phyloP scores from a whole-genome alignment of 1,140 invertebrate genomes.

The Drosophila tropicalis region DNA sequence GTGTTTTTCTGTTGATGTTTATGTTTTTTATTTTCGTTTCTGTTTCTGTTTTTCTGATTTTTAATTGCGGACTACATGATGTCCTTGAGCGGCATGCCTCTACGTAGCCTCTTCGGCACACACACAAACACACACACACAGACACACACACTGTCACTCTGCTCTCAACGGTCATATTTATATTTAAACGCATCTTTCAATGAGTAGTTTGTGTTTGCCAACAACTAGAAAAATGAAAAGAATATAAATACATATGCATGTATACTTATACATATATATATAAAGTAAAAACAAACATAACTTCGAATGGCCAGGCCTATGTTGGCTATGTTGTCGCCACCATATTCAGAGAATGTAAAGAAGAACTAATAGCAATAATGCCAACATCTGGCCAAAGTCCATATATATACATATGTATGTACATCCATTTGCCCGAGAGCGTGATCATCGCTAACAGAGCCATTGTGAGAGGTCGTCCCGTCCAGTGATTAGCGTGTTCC shows the following conservation, averaged over 20 bases:
- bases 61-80: conserved; percentile 53
- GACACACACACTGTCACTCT: background rate
- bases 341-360: background rate
- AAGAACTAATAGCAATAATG: background rate
- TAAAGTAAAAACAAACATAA: background rate
- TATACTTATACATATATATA: background rate
- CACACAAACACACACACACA: background rate
- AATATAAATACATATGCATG: background rate
- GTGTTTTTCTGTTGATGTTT: conserved; percentile 19
- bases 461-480: too few species aligned
- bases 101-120: background rate
- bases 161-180: conserved; percentile 39
- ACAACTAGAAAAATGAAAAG: conserved; percentile 17
- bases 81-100: conserved; percentile 38
- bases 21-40: conserved; percentile 44
- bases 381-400: too few species aligned
- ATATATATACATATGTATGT: too few species aligned
- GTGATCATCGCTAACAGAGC: too few species aligned
- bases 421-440: too few species aligned
- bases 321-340: background rate
- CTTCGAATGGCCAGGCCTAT: background rate
- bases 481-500: too few species aligned
- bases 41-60: conserved; percentile 46
- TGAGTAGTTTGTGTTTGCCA: conserved; percentile 20
- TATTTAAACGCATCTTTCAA: conserved; percentile 70